Base-by-base conservation (phyloP, 1,140 invertebrate species). In the Drosophila willistoni region DNA sequence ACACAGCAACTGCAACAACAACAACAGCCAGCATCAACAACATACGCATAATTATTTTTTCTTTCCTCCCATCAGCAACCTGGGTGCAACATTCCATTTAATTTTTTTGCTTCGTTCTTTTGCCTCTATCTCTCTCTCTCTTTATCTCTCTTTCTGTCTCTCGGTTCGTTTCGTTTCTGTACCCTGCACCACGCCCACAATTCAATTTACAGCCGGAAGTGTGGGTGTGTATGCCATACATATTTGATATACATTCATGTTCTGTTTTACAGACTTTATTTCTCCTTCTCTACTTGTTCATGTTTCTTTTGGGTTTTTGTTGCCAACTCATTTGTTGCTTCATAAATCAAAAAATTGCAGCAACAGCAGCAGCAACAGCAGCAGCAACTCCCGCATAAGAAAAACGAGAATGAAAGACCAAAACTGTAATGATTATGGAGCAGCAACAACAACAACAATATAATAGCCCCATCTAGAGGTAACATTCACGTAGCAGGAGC, bases 191-290 rank as follows among this genome's bases (percentile, higher is more conserved):
- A 84, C 84, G 84, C 84, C 84, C 84, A 70, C 85, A 77, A 81
- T 89, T 89, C 84, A 89, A 89, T 89, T 89, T 89, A 84, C 71
- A 89, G 77, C 84, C 84, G 84, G 84, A 89, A 89, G 84, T 90
- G 84, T 89, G 84, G 84, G 84, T 85, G 84, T 89, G 77, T 71
- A 70, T 67, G 65, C 56, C 70, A 89, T 71, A 77, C 73, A 64
- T 70, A 47, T 73, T 76, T 89, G 84, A 90, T 89, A 80, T 84
- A 73, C 65, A 70, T 77, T 78, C 63, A 14, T 57, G 36, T 34
- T 74, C 64, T 65, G 36, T 51, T 47, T 19, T 57, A 47, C 22
- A 22, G 51, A 56, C 57, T 47, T 59, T 51, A 22, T 22, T 47
- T 57, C 44, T 51, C 36, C 36, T 39, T 39, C 36, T 39, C 36